Percentiles rank a stretch among this genome's conserved stretches.
These are phyloP conservation scores for Menidia beryllina DNA, from an alignment of 2,113 vertebrate genomes.

Conservation along the genomic window DNA sequence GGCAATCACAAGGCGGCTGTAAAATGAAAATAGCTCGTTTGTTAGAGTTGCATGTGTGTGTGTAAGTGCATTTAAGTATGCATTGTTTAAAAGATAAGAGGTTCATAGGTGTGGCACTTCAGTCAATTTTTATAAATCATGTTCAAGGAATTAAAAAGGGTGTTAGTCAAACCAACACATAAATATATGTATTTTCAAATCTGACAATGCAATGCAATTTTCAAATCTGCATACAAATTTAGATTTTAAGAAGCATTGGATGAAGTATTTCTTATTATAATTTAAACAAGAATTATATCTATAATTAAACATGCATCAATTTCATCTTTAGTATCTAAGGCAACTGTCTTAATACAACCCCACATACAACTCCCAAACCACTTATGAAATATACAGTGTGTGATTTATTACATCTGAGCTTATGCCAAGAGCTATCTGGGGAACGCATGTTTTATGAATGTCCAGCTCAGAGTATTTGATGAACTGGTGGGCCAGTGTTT, in stretches of 20 bases:
- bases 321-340: conserved; percentile 63
- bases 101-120: conserved; percentile 7
- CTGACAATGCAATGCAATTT: too few relatives aligned
- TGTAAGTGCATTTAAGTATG: background rate
- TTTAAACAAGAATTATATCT: conserved; percentile 31
- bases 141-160: conserved; percentile 40
- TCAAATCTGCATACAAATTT: conserved; percentile 13
- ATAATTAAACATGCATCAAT: conserved; percentile 46
- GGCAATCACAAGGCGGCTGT: conserved; percentile 66
- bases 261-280: too few relatives aligned
- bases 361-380: conserved; percentile 65
- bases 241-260: too few relatives aligned
- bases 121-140: conserved; percentile 37
- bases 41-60: conserved; percentile 23
- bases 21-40: conserved; percentile 67
- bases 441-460: conserved; percentile 83
- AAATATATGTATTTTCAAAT: conserved; percentile 1
- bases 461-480: conserved; percentile 76
- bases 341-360: conserved; percentile 57
- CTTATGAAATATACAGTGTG: conserved; percentile 82
- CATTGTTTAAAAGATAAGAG: conserved; percentile 31
- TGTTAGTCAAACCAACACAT: conserved; percentile 2
- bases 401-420: conserved; percentile 80
- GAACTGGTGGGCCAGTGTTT: conserved; percentile 78
- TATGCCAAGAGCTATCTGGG: conserved; percentile 74